Conservation (phyloP, 2,797 vertebrate genomes). For the Anabas testudineus region DNA sequence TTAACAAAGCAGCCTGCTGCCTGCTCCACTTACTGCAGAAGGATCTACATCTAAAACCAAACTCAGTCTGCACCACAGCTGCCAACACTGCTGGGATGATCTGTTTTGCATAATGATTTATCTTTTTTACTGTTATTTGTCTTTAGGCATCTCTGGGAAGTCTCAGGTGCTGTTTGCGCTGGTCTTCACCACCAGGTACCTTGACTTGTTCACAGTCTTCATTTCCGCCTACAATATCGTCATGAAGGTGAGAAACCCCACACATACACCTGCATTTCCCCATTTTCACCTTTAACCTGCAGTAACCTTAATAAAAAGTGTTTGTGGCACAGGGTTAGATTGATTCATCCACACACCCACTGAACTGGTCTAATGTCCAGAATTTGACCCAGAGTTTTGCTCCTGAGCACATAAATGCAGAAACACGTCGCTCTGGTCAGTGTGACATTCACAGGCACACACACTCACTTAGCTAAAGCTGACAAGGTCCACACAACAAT, state of each 20-base stretch:
- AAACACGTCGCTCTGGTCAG: too few relatives aligned
- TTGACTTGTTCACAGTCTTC: conserved; percentile 91
- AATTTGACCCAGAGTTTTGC: too few relatives aligned
- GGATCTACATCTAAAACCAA: background rate
- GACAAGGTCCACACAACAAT: too few relatives aligned
- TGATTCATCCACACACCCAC: too few relatives aligned
- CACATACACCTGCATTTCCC: background rate
- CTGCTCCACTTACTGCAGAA: conserved; percentile 19
- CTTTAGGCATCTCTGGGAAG: conserved; percentile 95
- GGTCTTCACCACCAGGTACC: conserved; percentile 95
- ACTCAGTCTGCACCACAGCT: background rate
- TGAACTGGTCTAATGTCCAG: too few relatives aligned
- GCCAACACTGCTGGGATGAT: background rate
- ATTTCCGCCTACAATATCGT: conserved; percentile 94
- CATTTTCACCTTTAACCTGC: background rate
- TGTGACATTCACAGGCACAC: too few relatives aligned
- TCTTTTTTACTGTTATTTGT: background rate
- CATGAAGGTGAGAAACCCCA: conserved; percentile 90
- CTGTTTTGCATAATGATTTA: background rate
- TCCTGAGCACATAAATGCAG: too few relatives aligned
- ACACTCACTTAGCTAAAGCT: too few relatives aligned
- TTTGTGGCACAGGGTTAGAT: too few relatives aligned
- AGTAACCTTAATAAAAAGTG: background rate
- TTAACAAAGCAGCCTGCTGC: conserved; percentile 7
- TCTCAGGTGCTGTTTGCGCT: conserved; percentile 95